A percentile compares a stretch with the other conserved stretches of the same genome.
Conservation (phyloP, 2,113 vertebrate genomes). For the Bucco capensis region DNA sequence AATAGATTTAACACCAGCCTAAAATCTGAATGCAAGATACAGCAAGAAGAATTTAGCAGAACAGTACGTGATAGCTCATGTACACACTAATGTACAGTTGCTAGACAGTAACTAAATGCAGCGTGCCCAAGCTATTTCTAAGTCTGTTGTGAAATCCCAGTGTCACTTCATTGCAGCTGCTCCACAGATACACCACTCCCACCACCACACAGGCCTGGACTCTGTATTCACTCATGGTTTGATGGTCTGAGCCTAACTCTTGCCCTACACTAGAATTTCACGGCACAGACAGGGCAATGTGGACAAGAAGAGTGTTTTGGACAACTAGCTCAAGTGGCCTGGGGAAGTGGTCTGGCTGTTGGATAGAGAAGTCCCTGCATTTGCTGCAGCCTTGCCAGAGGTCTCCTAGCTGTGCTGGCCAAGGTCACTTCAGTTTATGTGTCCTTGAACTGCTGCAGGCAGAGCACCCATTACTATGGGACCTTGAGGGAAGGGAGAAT, state of each 20-base stretch:
- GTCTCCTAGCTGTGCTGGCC: background rate
- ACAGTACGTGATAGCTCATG: background rate
- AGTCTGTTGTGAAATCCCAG: background rate
- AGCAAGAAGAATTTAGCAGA: background rate
- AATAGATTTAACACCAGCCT: background rate
- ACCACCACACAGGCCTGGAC: background rate
- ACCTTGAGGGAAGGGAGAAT: background rate
- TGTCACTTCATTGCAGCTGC: conserved; percentile 5
- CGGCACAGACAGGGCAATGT: background rate
- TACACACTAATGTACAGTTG: background rate
- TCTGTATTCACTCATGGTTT: background rate
- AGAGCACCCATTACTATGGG: background rate
- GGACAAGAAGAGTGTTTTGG: background rate
- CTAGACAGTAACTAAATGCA: background rate
- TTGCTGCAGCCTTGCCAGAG: background rate
- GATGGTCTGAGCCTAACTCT: background rate
- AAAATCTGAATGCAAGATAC: background rate
- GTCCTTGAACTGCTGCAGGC: background rate
- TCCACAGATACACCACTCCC: background rate
- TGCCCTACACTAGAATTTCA: background rate
- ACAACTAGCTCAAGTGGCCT: background rate
- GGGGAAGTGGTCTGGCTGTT: background rate
- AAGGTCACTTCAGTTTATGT: background rate
- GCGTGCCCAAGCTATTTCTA: conserved; percentile 3
- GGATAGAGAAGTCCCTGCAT: background rate